Evolutionary conservation across 2,113 vertebrate genomes (phyloP), one percentile per base, ranked within the genome.

Genomic region (Nyctereutes procyonoides): DNA sequence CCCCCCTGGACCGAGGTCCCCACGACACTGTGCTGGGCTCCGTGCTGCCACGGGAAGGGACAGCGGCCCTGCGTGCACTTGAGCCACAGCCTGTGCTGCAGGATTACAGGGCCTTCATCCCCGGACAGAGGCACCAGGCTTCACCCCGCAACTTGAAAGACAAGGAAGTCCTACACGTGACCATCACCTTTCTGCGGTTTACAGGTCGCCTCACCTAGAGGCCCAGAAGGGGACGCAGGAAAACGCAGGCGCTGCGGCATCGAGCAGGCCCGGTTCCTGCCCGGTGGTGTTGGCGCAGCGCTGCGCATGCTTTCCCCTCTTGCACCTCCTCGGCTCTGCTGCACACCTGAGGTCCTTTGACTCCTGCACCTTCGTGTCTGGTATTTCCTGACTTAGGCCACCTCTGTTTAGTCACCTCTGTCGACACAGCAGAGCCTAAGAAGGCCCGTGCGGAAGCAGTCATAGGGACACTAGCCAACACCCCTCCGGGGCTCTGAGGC

Each of bases 121-220:
- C 77, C 35, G 14, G 32, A 65, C 85, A 71, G 73, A 60, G 30
- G 38, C 19, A 77, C 58, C 15, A 24, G 3, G n/a, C 48, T 90
- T 83, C 71, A 51, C 95, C 28, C 43, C 80, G 26, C 71, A 87
- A 90, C 80, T 73, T 67, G 38, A 95, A 95, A 90, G 76, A 58
- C 77, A 95, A 97, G 84, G 28, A 93, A 82, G 95, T 60, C 63
- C 87, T 62, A 58, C 35, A 81, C 26, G 62, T 26, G 81, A 95
- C 96, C 94, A 94, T 77, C 97, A 95, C 90, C 90, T 94, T 82
- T 76, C 77, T 81, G 15, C 43, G 0, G 8, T 30, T 90, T 88
- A 63, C 48, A 79, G 51, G 63, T 60, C 80, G 88, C 26, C 58
- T 85, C 77, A 85, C 53, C 89, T 65, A 60, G 35, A 81, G 38